phyloP scores from a whole-genome alignment of 2,888 invertebrate species.

The Phyllotreta striolata region DNA sequence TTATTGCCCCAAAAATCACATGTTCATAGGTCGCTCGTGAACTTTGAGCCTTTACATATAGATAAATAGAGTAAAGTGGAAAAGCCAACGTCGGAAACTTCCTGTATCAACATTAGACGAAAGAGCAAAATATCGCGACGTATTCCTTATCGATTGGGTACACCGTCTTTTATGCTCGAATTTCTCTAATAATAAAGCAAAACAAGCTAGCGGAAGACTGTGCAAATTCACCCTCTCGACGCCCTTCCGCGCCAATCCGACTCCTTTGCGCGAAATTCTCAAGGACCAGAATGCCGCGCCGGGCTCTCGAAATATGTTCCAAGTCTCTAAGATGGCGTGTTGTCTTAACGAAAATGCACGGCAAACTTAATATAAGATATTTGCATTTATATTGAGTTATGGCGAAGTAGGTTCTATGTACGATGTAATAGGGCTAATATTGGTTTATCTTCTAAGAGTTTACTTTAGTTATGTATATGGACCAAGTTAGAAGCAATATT shows the following conservation, averaged over 20 bases:
- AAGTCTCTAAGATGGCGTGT: conserved; percentile 51
- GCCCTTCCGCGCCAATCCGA: conserved; percentile 27
- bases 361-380: conserved; percentile 61
- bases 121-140: conserved; percentile 27
- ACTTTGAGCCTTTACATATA: no score
- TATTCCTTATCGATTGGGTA: conserved; percentile 33
- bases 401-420: conserved; percentile 54
- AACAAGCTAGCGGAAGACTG: conserved; percentile 43
- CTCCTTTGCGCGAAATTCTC: conserved; percentile 27
- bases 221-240: conserved; percentile 38
- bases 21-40: no score
- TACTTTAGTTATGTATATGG: conserved; percentile 60
- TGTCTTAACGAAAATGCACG: conserved; percentile 61
- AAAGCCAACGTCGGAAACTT: conserved; percentile 1
- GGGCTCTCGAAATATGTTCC: conserved; percentile 43
- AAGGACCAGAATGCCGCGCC: conserved; percentile 32
- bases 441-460: conserved; percentile 59
- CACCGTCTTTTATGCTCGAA: conserved; percentile 34
- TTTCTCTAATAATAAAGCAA: conserved; percentile 45
- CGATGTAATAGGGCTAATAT: conserved; percentile 59
- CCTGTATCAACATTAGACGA: conserved; percentile 15
- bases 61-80: no score
- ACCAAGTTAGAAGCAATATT: conserved; percentile 56
- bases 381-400: conserved; percentile 63
- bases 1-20: no score